Evolutionary conservation across 1,140 invertebrate species (phyloP).

Genomic region (Halictus rubicundus): DNA sequence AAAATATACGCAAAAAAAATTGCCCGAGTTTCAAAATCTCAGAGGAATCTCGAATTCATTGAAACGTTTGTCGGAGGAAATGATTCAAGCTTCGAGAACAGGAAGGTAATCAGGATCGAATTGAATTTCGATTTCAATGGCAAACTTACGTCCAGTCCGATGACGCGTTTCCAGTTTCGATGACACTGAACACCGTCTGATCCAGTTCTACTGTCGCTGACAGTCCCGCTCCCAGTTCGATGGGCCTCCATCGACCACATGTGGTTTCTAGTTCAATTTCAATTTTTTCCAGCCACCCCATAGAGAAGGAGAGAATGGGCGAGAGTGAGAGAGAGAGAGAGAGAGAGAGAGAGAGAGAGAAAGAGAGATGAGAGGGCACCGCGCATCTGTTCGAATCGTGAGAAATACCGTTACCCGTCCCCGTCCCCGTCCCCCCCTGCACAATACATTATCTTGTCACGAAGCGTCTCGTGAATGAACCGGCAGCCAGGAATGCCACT

Average conservation of each 20-base stretch:
- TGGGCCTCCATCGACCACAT: conserved; percentile 20
- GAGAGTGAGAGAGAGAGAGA: conserved; percentile 11
- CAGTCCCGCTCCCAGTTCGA: neutral
- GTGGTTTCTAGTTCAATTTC: conserved; percentile 26
- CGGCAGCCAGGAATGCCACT: neutral
- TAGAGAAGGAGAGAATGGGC: conserved; percentile 7
- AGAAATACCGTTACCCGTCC: conserved; percentile 23
- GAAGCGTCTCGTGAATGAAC: neutral
- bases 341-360: neutral
- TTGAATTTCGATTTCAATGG: neutral
- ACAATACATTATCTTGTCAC: neutral
- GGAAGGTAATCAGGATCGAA: no score
- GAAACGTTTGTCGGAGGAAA: no score
- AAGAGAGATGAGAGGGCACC: neutral
- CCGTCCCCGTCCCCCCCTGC: neutral
- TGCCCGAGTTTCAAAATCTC: no score
- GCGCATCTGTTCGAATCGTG: conserved; percentile 36
- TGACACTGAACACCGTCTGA: neutral
- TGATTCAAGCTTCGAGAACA: no score
- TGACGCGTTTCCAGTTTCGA: neutral
- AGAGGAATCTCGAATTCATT: no score
- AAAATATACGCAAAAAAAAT: no score
- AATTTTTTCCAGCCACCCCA: conserved; percentile 5
- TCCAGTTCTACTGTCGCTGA: conserved; percentile 24
- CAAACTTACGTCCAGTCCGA: neutral